Base-by-base conservation (phyloP, 2,113 vertebrate genomes). In the Nanorana parkeri region DNA sequence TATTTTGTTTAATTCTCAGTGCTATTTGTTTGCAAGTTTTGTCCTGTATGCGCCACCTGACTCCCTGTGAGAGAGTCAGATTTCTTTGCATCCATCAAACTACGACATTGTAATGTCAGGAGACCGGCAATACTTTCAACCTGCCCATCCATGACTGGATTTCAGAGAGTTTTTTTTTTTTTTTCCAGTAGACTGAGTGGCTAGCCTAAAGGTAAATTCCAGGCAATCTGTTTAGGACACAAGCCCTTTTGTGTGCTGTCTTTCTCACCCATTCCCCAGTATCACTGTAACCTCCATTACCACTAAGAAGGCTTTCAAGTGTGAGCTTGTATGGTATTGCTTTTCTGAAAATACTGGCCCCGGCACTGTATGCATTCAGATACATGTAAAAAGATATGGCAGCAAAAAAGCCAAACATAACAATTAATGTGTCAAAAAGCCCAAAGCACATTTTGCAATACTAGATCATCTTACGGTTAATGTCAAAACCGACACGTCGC, bases 81-180 rank as follows among this genome's bases (percentile, higher is more conserved):
- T 95, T 97, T 97, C 94, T 89, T 80, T 84, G 91, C 92, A 97
- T 97, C 93, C 95, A 97, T 97, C 96, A 97, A 91, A 88, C 87
- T 86, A 86, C 90, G 94, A 90, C 89, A 92, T 85, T 83, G 88
- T 86, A 85, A 81, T 94, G 93, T 95, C 92, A 94, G 85, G 89
- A 93, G 87, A 91, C 90, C 69, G 1, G 85, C 90, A 89, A 86
- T 91, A 90, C 88, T 85, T 90, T 93, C 87, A 88, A 88, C 81
- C 92, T 92, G 92, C 88, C 92, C 92, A 90, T 94, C 95, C 93
- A 90, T 93, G 92, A 95, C 94, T 94, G 94, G 95, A 93, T 93
- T 94, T 94, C 90, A 92, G 92, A 89, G 89, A 91, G 93, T 94
- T 96, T 93, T 95, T 95, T 32, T 93, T 95, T 95, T 32, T 3